Evolutionary conservation across 2,888 invertebrate species (phyloP), one percentile per base, ranked within the genome.

Genomic region (Chalcis sispes): DNA sequence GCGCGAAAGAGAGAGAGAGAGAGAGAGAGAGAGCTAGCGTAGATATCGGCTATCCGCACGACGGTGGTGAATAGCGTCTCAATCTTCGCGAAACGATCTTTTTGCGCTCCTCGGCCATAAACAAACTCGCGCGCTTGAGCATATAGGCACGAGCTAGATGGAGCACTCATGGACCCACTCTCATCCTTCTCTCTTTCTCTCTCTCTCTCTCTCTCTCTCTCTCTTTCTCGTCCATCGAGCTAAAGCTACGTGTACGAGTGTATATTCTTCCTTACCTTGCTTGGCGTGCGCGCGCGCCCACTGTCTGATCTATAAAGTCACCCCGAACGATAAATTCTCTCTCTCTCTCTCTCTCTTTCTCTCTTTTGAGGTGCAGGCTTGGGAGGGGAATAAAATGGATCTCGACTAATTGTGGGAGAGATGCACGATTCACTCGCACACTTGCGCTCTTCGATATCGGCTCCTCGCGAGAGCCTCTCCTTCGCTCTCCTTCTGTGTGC

Each of bases 361-460:
- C n/a, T n/a, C n/a, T n/a, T n/a, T n/a, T n/a, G n/a, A n/a, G n/a
- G n/a, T n/a, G n/a, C n/a, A n/a, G n/a, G n/a, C n/a, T 78, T 80
- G 84, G 40, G 58, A 46, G 40, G 32, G 29, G 84, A 86, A 87
- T 86, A 87, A 88, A 88, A 85, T 86, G 85, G 86, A 88, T 88
- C 86, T 84, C 85, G 86, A 86, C 87, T 88, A 88, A 88, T 88
- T 88, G 87, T 84, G 85, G 82, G 83, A 87, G 77, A 77, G 88
- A 87, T 88, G 84, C 88, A 87, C 87, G 87, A 88, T 84, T 85
- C 83, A 85, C 85, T 85, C 82, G 46, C 67, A 72, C 54, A 58
- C 62, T 46, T 77, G 78, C 79, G 75, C 46, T 15, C 36, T 3
- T 52, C n/a, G n/a, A 10, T 2, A 5, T 52, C 46, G 46, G 15